phyloP scores from a whole-genome alignment of 1,140 invertebrate species.

The Nixonia krombeini region DNA sequence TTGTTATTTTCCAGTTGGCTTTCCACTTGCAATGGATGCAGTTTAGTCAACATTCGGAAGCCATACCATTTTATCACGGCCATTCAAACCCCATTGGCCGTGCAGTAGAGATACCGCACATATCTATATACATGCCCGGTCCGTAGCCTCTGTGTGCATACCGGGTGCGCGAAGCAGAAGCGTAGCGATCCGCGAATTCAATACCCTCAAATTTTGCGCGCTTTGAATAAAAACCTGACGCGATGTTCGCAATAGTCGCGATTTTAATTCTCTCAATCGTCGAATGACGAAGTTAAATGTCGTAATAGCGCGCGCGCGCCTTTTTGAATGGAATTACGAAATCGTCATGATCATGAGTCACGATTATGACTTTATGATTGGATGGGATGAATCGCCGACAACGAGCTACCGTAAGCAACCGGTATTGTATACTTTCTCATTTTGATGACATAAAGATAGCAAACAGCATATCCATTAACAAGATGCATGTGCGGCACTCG shows the following conservation, averaged over 20 bases:
- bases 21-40: slow-evolving; percentile 70
- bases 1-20: slow-evolving; percentile 71
- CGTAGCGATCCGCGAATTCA: slow-evolving; percentile 24
- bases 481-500: slow-evolving; percentile 29
- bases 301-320: too few relatives aligned
- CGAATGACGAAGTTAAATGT: too few relatives aligned
- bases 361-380: slow-evolving; percentile 32
- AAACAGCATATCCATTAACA: slow-evolving; percentile 30
- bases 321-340: too few relatives aligned
- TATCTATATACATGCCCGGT: slow-evolving; percentile 63
- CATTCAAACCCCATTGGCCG: slow-evolving; percentile 72
- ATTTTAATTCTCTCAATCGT: too few relatives aligned
- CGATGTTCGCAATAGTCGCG: not conserved
- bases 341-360: slow-evolving; percentile 7
- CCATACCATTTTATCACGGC: slow-evolving; percentile 71
- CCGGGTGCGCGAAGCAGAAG: slow-evolving; percentile 50
- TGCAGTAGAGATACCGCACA: slow-evolving; percentile 69
- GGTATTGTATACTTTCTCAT: slow-evolving; percentile 20
- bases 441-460: slow-evolving; percentile 39
- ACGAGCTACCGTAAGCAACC: slow-evolving; percentile 27
- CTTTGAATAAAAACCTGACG: slow-evolving; percentile 16
- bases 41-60: slow-evolving; percentile 73
- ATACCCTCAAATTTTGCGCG: slow-evolving; percentile 26
- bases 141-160: slow-evolving; percentile 52
- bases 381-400: slow-evolving; percentile 18